Conservation (phyloP, 2,113 vertebrate species). For the Cyphomyrus plagiostoma region DNA sequence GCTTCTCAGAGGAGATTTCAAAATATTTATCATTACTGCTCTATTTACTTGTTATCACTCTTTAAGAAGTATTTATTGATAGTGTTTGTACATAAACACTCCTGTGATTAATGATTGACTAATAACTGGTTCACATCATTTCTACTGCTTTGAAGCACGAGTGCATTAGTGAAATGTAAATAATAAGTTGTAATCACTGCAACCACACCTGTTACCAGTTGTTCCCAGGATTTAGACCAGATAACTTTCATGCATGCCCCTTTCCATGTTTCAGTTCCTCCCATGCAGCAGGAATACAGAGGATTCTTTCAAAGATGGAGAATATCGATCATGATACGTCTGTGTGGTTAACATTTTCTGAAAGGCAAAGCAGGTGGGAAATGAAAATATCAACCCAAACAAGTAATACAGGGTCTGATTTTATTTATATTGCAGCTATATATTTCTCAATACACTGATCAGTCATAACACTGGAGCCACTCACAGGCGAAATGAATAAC, state of each 20-base stretch:
- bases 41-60: not conserved
- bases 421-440: not conserved
- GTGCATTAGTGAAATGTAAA: not conserved
- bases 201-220: not conserved
- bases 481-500: not conserved
- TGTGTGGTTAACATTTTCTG: not conserved
- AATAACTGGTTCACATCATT: not conserved
- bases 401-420: not conserved
- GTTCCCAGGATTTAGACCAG: not conserved
- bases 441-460: not conserved
- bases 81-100: not conserved
- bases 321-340: not conserved
- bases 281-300: not conserved
- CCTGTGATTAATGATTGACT: not conserved
- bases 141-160: not conserved
- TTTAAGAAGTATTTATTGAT: not conserved
- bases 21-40: not conserved
- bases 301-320: not conserved
- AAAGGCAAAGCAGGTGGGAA: not conserved
- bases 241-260: not conserved
- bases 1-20: not conserved
- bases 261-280: not conserved
- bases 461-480: not conserved
- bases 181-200: not conserved
- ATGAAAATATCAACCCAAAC: not conserved